These are phyloP conservation scores for Macrosiphum euphorbiae DNA, from an alignment of 2,888 invertebrate genomes.

Conservation along the genomic window DNA sequence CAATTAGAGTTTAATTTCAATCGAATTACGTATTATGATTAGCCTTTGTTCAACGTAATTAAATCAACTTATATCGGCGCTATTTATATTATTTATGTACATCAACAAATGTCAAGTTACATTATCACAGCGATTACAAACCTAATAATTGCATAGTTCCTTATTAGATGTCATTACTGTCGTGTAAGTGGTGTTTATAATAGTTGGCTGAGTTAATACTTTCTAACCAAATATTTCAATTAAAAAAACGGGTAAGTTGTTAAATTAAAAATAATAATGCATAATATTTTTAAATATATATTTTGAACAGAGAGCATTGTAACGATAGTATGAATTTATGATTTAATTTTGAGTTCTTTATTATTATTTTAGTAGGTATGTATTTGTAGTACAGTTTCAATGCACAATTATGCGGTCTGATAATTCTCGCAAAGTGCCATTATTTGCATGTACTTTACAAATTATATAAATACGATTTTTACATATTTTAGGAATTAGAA, in stretches of 20 bases:
- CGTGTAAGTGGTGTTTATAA: not conserved
- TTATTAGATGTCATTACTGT: not conserved
- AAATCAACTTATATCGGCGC: not conserved
- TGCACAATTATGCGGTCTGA: conserved; percentile 48
- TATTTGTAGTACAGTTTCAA: conserved; percentile 14
- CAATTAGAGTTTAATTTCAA: not conserved
- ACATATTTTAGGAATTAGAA: not conserved
- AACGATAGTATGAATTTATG: conserved; percentile 34
- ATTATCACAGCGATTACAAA: not conserved
- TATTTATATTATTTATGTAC: not conserved
- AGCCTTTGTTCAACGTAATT: not conserved
- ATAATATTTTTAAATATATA: not conserved
- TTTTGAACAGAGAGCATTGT: not conserved
- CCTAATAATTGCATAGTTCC: not conserved
- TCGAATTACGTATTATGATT: not conserved
- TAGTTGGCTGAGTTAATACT: not conserved
- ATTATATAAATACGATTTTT: conserved; percentile 43
- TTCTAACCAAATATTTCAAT: conserved; percentile 29
- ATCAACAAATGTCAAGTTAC: not conserved
- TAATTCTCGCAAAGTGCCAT: not conserved
- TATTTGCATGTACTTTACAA: conserved; percentile 34
- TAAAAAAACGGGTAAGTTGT: conserved; percentile 50
- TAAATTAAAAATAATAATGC: conserved; percentile 35
- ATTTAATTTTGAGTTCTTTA: conserved; percentile 42
- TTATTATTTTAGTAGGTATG: conserved; percentile 35